These are phyloP conservation scores for Euura lappo DNA, from an alignment of 1,140 invertebrate genomes.

Conservation along the genomic window DNA sequence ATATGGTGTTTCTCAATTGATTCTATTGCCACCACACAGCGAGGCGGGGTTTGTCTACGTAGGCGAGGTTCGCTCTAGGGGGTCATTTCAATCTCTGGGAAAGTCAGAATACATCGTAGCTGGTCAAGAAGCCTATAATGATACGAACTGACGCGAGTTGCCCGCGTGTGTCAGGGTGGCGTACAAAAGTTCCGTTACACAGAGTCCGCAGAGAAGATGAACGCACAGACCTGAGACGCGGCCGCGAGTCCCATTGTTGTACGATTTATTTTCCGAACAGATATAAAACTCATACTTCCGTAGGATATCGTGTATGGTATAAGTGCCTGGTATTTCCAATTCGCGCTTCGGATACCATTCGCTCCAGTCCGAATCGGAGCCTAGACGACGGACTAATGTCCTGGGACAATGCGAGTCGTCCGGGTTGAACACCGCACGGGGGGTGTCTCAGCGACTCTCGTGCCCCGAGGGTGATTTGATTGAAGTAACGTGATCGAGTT, in stretches of 20 bases:
- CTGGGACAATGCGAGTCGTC: neutral
- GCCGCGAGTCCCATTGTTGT: neutral
- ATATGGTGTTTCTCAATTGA: neutral
- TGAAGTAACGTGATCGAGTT: slow-evolving; percentile 5
- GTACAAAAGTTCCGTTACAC: neutral
- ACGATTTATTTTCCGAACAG: neutral
- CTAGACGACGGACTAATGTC: neutral
- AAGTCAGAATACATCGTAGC: neutral
- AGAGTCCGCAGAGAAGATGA: neutral
- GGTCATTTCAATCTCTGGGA: neutral
- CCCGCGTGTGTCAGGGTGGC: neutral
- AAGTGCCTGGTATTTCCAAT: neutral
- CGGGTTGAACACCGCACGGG: neutral
- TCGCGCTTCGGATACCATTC: neutral
- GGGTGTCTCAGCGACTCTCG: neutral
- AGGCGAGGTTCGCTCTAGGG: neutral
- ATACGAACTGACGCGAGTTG: neutral
- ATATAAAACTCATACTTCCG: neutral
- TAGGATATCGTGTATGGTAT: neutral
- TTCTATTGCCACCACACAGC: neutral
- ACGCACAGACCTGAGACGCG: neutral
- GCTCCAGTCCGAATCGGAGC: neutral
- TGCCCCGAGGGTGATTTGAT: neutral
- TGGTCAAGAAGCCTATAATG: neutral
- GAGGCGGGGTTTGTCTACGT: neutral